A percentile compares a stretch with the other conserved stretches of the same genome.
These are phyloP conservation scores for Heloderma charlesbogerti DNA, from an alignment of 2,113 vertebrate genomes.

Conservation along the genomic window DNA sequence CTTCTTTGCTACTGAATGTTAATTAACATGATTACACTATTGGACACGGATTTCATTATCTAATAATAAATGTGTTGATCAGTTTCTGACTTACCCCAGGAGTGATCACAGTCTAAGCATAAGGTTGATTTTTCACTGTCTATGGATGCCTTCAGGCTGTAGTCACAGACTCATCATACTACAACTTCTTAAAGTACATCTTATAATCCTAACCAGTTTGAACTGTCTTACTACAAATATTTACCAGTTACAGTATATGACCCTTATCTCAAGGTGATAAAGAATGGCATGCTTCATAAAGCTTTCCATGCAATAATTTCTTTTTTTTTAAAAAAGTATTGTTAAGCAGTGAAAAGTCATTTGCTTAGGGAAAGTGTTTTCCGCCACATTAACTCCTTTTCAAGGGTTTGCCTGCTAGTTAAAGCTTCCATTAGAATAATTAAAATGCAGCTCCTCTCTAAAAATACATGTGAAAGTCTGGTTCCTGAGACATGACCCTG, in stretches of 20 bases:
- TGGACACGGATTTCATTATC: slow-evolving; percentile 44
- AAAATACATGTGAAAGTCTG: slow-evolving; percentile 49
- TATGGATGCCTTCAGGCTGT: slow-evolving; percentile 11
- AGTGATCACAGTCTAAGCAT: neutral
- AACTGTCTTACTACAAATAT: slow-evolving; percentile 43
- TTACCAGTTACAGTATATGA: slow-evolving; percentile 53
- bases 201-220: slow-evolving; percentile 10
- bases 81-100: neutral
- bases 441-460: slow-evolving; percentile 74
- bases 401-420: slow-evolving; percentile 66
- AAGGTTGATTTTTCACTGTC: slow-evolving; percentile 9
- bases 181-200: slow-evolving; percentile 34
- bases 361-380: slow-evolving; percentile 67
- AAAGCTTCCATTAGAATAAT: slow-evolving; percentile 76
- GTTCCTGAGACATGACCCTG: slow-evolving; percentile 52
- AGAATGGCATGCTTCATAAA: slow-evolving; percentile 48
- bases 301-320: slow-evolving; percentile 62
- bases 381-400: slow-evolving; percentile 67
- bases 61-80: neutral
- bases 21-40: slow-evolving; percentile 19
- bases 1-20: slow-evolving; percentile 47
- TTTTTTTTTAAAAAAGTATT: slow-evolving; percentile 52
- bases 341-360: slow-evolving; percentile 54
- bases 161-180: slow-evolving; percentile 44
- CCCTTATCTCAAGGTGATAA: slow-evolving; percentile 22